phyloP scores from a whole-genome alignment of 2,113 vertebrate species.

The Xiphias gladius region DNA sequence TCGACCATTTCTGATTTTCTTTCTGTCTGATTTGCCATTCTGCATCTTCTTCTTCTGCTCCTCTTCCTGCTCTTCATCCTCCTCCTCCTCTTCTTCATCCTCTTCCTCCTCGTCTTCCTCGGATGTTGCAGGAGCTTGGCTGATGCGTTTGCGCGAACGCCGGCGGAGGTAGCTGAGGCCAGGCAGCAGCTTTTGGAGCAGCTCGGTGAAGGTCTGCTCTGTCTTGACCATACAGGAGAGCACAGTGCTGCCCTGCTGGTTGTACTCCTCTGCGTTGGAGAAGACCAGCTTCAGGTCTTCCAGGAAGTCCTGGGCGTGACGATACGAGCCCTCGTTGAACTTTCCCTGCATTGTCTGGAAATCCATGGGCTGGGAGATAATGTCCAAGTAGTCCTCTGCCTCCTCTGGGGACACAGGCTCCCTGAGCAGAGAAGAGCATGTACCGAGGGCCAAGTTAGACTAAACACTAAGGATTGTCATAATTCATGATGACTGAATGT shows the following conservation, averaged over 20 bases:
- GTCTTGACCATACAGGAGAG: constrained; percentile 93
- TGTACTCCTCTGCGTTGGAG: constrained; percentile 94
- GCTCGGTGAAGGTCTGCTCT: constrained; percentile 91
- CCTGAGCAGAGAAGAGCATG: constrained; percentile 75
- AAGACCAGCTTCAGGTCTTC: constrained; percentile 95
- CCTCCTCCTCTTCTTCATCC: constrained; percentile 32
- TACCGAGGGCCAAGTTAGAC: background rate
- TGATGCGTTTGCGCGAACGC: constrained; percentile 86
- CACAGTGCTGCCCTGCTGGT: constrained; percentile 91
- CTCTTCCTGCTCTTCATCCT: constrained; percentile 18
- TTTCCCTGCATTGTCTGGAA: constrained; percentile 96
- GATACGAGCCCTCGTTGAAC: constrained; percentile 89
- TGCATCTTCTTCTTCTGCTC: constrained; percentile 71
- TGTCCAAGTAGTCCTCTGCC: constrained; percentile 94
- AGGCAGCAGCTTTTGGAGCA: constrained; percentile 93
- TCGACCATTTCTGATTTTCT: constrained; percentile 35
- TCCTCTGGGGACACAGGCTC: constrained; percentile 94
- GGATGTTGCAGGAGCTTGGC: constrained; percentile 58
- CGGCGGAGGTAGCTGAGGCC: constrained; percentile 91
- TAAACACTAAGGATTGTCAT: background rate
- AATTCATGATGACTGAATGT: too few relatives aligned
- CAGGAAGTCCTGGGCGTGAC: constrained; percentile 91
- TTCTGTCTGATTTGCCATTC: constrained; percentile 73
- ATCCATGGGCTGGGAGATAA: constrained; percentile 95
- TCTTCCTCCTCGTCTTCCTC: constrained; percentile 69